Conservation (phyloP, 2,113 vertebrate genomes). For the Varanus komodoensis region DNA sequence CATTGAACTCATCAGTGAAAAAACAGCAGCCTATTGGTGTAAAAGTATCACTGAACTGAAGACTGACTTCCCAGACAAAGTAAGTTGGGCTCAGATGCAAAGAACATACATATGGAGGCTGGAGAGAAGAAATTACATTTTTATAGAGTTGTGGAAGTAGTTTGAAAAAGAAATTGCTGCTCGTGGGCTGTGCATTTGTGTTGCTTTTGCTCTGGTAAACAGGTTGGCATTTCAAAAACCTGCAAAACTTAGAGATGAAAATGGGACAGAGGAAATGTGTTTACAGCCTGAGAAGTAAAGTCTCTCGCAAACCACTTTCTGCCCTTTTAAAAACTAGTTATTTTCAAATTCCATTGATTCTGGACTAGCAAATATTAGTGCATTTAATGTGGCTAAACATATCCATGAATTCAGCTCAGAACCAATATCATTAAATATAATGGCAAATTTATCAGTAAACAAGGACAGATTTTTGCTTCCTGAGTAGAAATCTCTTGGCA, state of each 20-base stretch:
- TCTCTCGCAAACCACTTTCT: not conserved
- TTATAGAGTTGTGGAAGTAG: not conserved
- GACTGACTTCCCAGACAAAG: constrained; percentile 88
- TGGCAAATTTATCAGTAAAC: constrained; percentile 57
- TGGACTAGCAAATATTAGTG: constrained; percentile 61
- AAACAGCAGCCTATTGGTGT: constrained; percentile 94
- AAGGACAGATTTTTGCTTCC: constrained; percentile 53
- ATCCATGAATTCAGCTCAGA: constrained; percentile 56
- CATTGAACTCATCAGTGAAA: constrained; percentile 94
- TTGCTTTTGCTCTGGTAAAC: not conserved
- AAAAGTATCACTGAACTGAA: constrained; percentile 87
- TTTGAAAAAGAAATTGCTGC: not conserved
- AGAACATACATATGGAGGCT: not conserved
- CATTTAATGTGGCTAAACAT: constrained; percentile 58
- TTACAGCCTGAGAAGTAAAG: not conserved
- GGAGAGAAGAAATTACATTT: not conserved
- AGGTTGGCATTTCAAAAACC: not conserved
- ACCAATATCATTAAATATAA: constrained; percentile 48
- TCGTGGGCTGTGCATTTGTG: not conserved
- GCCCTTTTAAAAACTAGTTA: not conserved
- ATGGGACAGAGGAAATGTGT: not conserved
- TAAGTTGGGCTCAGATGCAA: constrained; percentile 73
- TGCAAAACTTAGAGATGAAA: not conserved
- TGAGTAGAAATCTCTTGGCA: constrained; percentile 59
- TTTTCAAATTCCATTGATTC: constrained; percentile 54